A percentile compares a stretch with the other conserved stretches of the same genome.
These are phyloP conservation scores for Leptinotarsa rubiginosa DNA, from an alignment of 2,888 invertebrate species.

Conservation along the genomic window DNA sequence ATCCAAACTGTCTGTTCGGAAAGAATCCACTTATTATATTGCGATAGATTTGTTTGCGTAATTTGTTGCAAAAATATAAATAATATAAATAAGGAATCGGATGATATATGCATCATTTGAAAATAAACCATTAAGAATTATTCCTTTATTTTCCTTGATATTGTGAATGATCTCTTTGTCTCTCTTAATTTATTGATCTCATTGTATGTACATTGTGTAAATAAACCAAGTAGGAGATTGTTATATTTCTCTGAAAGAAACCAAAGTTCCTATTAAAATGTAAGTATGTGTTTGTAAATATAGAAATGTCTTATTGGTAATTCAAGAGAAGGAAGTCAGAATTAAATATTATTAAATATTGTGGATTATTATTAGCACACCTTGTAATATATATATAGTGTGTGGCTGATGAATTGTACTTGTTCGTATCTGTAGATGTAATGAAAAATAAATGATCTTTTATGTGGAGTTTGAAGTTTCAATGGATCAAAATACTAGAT, in stretches of 20 bases:
- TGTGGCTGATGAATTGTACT: slow-evolving; percentile 63
- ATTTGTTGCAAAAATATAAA: too few relatives aligned
- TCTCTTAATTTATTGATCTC: slow-evolving; percentile 11
- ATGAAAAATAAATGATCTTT: slow-evolving; percentile 59
- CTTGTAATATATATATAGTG: slow-evolving; percentile 52
- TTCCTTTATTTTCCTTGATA: background rate
- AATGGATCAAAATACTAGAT: background rate
- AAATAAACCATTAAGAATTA: background rate
- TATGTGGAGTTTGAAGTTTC: background rate
- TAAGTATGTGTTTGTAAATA: slow-evolving; percentile 46
- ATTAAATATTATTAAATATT: slow-evolving; percentile 51
- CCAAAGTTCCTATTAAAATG: slow-evolving; percentile 71
- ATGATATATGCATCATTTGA: background rate
- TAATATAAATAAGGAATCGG: too few relatives aligned
- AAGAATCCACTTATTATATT: too few relatives aligned
- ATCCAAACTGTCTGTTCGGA: too few relatives aligned
- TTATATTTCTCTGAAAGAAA: slow-evolving; percentile 69
- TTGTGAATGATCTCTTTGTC: background rate
- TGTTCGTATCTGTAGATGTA: slow-evolving; percentile 66
- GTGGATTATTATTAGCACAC: slow-evolving; percentile 49
- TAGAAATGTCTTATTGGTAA: slow-evolving; percentile 5
- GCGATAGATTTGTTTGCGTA: too few relatives aligned
- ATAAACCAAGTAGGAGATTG: slow-evolving; percentile 55
- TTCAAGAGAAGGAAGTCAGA: slow-evolving; percentile 29
- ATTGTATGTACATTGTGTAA: slow-evolving; percentile 43